Percentiles rank a stretch among this genome's conserved stretches.
Conservation (phyloP, 2,888 invertebrate species). For the Timema cristinae region DNA sequence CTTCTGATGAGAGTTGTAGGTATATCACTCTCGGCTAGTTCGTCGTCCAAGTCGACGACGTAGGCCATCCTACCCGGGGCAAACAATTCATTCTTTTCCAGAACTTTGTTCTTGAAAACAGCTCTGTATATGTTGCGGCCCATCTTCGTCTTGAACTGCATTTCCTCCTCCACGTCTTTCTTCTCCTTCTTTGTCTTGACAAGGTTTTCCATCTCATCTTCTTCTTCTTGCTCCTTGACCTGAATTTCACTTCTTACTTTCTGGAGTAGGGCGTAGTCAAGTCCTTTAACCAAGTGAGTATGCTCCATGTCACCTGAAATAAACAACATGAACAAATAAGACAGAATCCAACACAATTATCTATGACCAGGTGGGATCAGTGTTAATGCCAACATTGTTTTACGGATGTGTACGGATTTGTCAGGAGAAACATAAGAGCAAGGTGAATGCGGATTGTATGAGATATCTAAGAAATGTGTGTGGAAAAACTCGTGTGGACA, state of each 20-base stretch:
- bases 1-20: constrained; percentile 93
- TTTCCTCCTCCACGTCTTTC: constrained; percentile 64
- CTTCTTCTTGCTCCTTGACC: constrained; percentile 74
- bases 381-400: too few relatives aligned
- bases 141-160: constrained; percentile 77
- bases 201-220: constrained; percentile 73
- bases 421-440: too few relatives aligned
- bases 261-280: constrained; percentile 86
- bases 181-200: constrained; percentile 54
- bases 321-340: too few relatives aligned
- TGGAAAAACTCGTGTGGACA: too few relatives aligned
- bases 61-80: constrained; percentile 86
- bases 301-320: constrained; percentile 90
- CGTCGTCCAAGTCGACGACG: constrained; percentile 90
- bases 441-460: too few relatives aligned
- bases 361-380: too few relatives aligned
- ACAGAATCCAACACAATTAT: too few relatives aligned
- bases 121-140: constrained; percentile 69
- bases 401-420: too few relatives aligned
- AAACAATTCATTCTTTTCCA: constrained; percentile 86
- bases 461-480: too few relatives aligned
- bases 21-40: constrained; percentile 80
- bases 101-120: constrained; percentile 62
- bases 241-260: constrained; percentile 91
- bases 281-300: constrained; percentile 98